A percentile compares a stretch with the other conserved stretches of the same genome.
These are phyloP conservation scores for Limosa lapponica DNA, from an alignment of 2,797 vertebrate species.

Conservation along the genomic window DNA sequence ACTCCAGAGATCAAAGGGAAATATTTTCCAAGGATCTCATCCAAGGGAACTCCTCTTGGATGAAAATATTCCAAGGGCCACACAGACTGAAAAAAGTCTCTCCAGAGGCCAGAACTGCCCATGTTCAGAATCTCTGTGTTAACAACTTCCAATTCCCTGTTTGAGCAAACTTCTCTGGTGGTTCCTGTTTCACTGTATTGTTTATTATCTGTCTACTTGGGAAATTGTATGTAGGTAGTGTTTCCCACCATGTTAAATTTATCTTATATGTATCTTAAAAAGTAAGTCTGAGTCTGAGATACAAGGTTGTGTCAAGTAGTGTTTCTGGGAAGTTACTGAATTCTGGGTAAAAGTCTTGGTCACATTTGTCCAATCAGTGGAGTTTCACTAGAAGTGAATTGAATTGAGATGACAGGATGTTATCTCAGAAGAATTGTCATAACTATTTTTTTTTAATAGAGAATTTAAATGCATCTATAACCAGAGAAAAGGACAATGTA, in stretches of 20 bases:
- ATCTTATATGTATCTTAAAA: background rate
- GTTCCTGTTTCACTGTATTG: slow-evolving; percentile 29
- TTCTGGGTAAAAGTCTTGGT: background rate
- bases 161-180: slow-evolving; percentile 46
- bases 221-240: slow-evolving; percentile 28
- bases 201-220: slow-evolving; percentile 45
- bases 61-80: slow-evolving; percentile 76
- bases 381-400: background rate
- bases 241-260: slow-evolving; percentile 12
- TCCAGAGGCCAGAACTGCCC: slow-evolving; percentile 51
- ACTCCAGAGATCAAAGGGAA: slow-evolving; percentile 77
- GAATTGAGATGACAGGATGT: background rate
- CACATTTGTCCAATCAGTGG: background rate
- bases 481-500: background rate
- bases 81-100: slow-evolving; percentile 74
- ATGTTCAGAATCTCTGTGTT: slow-evolving; percentile 48
- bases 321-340: background rate
- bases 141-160: slow-evolving; percentile 45
- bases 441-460: background rate
- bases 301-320: background rate
- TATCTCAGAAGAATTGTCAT: background rate
- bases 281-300: background rate
- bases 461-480: background rate
- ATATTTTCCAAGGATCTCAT: slow-evolving; percentile 78
- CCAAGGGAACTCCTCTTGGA: slow-evolving; percentile 78